Base-by-base conservation (phyloP, 2,113 vertebrate genomes). In the Salvator merianae region DNA sequence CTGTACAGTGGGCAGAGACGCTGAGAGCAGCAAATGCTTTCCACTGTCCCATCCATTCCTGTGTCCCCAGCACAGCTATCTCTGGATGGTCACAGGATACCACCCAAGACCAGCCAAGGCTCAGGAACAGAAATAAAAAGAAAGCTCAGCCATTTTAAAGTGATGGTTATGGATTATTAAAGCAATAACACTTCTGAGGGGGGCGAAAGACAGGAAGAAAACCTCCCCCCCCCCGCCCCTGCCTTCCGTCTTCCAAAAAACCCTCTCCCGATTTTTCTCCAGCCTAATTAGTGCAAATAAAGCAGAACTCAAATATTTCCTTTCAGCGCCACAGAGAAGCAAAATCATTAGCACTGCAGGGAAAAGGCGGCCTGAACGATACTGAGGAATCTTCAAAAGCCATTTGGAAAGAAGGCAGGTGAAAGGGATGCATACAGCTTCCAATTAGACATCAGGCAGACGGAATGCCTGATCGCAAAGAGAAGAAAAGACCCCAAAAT, bases 221-320 rank as follows among this genome's bases (percentile, higher is more conserved):
- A 47, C 43, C 43, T 47, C 10, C 43, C 43, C 43, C 43, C 43
- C 43, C 5, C 43, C 43, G 6, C 43, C 6, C 43, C 43, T 9
- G 43, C 43, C 10, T 9, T 47, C n/a, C n/a, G n/a, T n/a, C n/a
- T 47, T 47, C 43, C 43, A 38, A 16, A 34, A 9, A 36, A 77
- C 1, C 28, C 59, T 77, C 84, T 77, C 82, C 47, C 79, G 84
- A 93, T 78, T 89, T 77, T 87, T 75, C 72, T 62, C 89, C 83
- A 86, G 89, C 77, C 88, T 94, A 95, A 96, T 95, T 91, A 94
- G 89, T 66, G 59, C 85, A 91, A 89, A 88, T 86, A 90, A 93
- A 91, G 88, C 53, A 88, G 79, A 89, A 81, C 79, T 85, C 70
- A 86, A 92, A 86, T 69, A 89, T 86, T 94, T 93, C 85, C 86